Evolutionary conservation across 2,113 vertebrate genomes (phyloP), one percentile per base, ranked within the genome.

Genomic region (Rhadina sibilatrix): DNA sequence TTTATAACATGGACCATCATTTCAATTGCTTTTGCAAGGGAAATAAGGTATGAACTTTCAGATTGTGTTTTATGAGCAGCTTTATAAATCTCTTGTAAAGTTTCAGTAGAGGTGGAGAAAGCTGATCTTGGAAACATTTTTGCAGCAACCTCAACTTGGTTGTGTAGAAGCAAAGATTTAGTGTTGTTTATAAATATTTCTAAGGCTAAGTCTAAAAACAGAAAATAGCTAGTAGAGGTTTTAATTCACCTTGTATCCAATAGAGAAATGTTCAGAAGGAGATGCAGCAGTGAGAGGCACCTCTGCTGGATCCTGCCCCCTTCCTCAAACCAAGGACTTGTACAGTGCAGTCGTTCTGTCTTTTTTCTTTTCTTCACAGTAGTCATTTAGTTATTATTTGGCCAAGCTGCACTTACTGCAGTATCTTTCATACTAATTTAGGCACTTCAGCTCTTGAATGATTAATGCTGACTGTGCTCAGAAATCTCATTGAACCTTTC

Each of bases 331-430:
- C 47, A 68, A 74, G 42, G 33, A 15, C 38, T 90, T 40, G 28
- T 10, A 82, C 59, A 31, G 18, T 52, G 74, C 68, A 57, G 31
- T 65, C 1, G 3, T 60, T 78, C 52, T 52, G 4, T 35, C 5
- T 50, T 59, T 64, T 46, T 44, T 59, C 24, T 40, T 12, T 30
- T 15, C 12, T 4, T 8, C 14, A 42, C n/a, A 69, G 54, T 42
- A 92, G 37, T 92, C 13, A 88, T 91, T 94, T 93, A 88, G 84
- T 95, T 85, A 96, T 93, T 96, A 77, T 89, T 96, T 96, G 84
- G 84, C 84, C 6, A 3, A 82, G 77, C 78, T 72, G 46, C 3
- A 3, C 74, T 82, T 84, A 53, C 77, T 96, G 81, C 91, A 80
- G 78, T 83, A 25, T 69, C 66, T 93, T 86, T 79, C 77, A 49